Conservation (phyloP, 2,113 vertebrate genomes). For the Platichthys flesus region DNA sequence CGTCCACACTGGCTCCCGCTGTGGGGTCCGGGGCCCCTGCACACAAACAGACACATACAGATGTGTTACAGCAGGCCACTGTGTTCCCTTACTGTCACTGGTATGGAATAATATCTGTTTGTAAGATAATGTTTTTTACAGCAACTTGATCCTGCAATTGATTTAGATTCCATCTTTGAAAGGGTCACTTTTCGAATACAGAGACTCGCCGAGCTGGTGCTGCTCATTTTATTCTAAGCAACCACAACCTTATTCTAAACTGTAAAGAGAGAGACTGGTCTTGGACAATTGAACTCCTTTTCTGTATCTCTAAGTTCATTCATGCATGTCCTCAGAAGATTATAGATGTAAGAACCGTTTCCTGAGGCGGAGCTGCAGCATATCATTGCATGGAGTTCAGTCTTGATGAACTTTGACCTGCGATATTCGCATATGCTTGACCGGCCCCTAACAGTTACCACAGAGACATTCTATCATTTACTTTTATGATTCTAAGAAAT, state of each 20-base stretch:
- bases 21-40: conserved; percentile 98
- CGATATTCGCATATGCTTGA: too few relatives aligned
- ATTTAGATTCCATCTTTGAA: not conserved
- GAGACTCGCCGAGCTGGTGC: not conserved
- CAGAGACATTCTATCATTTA: too few relatives aligned
- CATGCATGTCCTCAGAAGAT: too few relatives aligned
- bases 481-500: too few relatives aligned
- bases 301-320: not conserved
- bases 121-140: not conserved
- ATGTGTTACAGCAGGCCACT: not conserved
- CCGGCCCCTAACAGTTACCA: too few relatives aligned
- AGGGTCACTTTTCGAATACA: not conserved
- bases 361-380: too few relatives aligned
- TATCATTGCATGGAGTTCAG: too few relatives aligned
- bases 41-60: conserved; percentile 34
- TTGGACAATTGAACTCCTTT: too few relatives aligned
- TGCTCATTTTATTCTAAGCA: not conserved
- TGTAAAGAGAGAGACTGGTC: too few relatives aligned
- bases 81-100: not conserved
- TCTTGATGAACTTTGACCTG: too few relatives aligned
- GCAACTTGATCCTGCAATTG: not conserved
- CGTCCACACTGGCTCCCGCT: conserved; percentile 97
- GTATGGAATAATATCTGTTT: not conserved
- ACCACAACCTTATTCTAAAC: too few relatives aligned
- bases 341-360: too few relatives aligned